These are phyloP conservation scores for Amphiura filiformis DNA, from an alignment of 35 echinoderm and acorn worm genomes.

Conservation along the genomic window DNA sequence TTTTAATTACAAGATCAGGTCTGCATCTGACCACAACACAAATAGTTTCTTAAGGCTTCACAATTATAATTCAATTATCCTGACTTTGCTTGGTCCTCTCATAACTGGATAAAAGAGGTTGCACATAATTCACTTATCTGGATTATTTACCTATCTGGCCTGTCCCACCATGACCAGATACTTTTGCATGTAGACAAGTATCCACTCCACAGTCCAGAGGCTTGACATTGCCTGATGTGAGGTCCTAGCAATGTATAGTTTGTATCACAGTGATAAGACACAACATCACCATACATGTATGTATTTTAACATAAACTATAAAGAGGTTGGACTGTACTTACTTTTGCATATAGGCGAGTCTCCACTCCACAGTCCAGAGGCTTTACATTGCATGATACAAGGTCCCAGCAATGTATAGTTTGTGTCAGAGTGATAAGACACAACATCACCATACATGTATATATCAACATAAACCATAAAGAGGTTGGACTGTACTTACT, in stretches of 20 bases:
- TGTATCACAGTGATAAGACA: background rate
- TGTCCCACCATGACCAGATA: too few species aligned
- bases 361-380: constrained; percentile 38
- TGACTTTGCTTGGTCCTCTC: too few species aligned
- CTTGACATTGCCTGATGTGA: background rate
- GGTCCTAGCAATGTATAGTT: background rate
- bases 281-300: background rate
- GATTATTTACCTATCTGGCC: too few species aligned
- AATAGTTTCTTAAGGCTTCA: too few species aligned
- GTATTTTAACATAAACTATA: too few species aligned
- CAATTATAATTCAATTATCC: too few species aligned
- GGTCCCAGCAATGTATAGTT: constrained; percentile 54
- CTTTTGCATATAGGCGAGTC: constrained; percentile 41
- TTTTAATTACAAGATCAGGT: too few species aligned
- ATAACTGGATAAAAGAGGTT: too few species aligned
- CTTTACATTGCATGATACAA: constrained; percentile 6
- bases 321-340: background rate
- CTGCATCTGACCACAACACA: too few species aligned
- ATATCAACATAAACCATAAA: constrained; percentile 10
- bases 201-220: background rate
- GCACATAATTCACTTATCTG: too few species aligned
- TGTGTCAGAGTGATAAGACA: constrained; percentile 36
- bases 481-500: constrained; percentile 21
- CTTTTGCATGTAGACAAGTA: background rate
- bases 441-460: constrained; percentile 32